Evolutionary conservation across 1,140 invertebrate species (phyloP).

Genomic region (Lerema accius): DNA sequence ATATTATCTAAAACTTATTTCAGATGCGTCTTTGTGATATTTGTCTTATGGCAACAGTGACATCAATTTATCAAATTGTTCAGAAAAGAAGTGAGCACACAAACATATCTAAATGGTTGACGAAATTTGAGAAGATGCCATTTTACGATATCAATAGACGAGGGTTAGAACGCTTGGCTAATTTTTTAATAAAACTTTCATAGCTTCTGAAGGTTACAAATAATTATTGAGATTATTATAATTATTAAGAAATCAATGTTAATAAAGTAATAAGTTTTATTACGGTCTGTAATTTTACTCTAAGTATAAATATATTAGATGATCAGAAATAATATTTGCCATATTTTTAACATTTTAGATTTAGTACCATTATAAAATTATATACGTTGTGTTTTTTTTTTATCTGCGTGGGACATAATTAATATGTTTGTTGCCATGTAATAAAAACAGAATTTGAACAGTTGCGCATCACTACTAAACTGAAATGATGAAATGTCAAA

Average conservation of each 20-base stretch:
- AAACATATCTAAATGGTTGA: conserved; percentile 54
- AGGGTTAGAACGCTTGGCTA: conserved; percentile 47
- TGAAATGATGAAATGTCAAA: conserved; percentile 47
- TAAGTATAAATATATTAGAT: no score
- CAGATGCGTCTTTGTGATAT: conserved; percentile 66
- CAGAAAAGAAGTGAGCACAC: conserved; percentile 44
- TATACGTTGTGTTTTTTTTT: no score
- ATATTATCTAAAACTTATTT: conserved; percentile 27
- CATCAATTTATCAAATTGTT: conserved; percentile 50
- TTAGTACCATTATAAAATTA: no score
- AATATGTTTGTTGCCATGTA: neutral
- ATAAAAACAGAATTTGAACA: neutral
- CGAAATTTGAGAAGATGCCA: conserved; percentile 48
- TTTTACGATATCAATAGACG: conserved; percentile 57
- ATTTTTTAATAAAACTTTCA: no score
- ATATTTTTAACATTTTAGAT: no score
- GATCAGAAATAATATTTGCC: no score
- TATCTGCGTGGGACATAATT: neutral
- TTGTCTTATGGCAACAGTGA: conserved; percentile 55
- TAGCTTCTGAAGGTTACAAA: no score
- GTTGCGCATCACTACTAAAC: neutral
- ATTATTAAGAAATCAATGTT: no score
- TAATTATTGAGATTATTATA: no score
- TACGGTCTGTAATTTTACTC: no score
- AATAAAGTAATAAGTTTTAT: no score